phyloP scores from a whole-genome alignment of 1,140 invertebrate species.

The Drosophila novamexicana region DNA sequence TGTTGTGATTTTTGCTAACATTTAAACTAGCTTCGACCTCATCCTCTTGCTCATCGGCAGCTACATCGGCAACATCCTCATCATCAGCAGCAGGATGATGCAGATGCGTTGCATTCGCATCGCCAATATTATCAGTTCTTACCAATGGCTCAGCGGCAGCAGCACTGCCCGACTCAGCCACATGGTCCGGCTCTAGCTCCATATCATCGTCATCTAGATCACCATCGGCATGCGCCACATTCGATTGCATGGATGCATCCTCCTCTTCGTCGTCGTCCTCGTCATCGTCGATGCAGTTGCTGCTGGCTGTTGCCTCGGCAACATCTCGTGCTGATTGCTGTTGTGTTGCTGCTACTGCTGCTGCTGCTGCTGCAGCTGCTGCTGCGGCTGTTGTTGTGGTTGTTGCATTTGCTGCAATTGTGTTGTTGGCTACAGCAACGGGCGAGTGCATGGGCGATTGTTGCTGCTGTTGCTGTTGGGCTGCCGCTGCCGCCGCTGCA shows the following conservation, averaged over 20 bases:
- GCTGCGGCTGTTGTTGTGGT: slow-evolving; percentile 30
- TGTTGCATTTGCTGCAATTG: slow-evolving; percentile 26
- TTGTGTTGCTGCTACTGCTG: slow-evolving; percentile 9
- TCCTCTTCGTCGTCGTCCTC: slow-evolving; percentile 68
- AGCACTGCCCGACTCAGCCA: slow-evolving; percentile 40
- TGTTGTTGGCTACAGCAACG: slow-evolving; percentile 23
- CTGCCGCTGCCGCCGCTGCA: slow-evolving; percentile 70
- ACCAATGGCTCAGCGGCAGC: slow-evolving; percentile 27
- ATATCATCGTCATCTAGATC: slow-evolving; percentile 59
- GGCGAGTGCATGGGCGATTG: slow-evolving; percentile 74
- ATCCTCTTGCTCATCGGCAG: slow-evolving; percentile 23
- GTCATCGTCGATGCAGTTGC: slow-evolving; percentile 37
- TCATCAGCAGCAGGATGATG: slow-evolving; percentile 20
- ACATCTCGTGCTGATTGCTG: slow-evolving; percentile 4
- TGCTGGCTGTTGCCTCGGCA: slow-evolving; percentile 24
- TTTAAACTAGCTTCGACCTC: slow-evolving; percentile 71
- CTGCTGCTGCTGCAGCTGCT: slow-evolving; percentile 1
- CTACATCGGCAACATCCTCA: slow-evolving; percentile 26
- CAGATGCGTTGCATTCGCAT: slow-evolving; percentile 21
- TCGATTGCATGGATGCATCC: slow-evolving; percentile 71
- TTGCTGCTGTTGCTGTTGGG: slow-evolving; percentile 70
- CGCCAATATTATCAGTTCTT: slow-evolving; percentile 66
- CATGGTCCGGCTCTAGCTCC: slow-evolving; percentile 54
- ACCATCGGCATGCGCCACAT: slow-evolving; percentile 53
- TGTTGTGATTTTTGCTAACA: slow-evolving; percentile 61